Evolutionary conservation across 2,797 vertebrate species (phyloP).

Genomic region (Anguilla obscura): DNA sequence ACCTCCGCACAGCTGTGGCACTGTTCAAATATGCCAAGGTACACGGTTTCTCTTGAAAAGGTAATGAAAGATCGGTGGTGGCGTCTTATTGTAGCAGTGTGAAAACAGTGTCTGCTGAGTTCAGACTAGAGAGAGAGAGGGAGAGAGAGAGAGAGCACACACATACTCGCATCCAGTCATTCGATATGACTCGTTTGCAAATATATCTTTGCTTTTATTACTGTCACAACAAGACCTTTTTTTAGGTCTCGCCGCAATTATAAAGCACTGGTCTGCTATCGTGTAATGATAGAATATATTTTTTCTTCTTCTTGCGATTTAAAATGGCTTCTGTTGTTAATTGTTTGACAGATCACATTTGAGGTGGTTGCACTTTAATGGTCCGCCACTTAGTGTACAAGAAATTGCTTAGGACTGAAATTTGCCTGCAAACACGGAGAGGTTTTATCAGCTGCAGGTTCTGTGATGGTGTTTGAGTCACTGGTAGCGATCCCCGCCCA

Average conservation of each 20-base stretch:
- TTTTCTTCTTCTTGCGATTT: neutral
- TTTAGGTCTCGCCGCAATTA: neutral
- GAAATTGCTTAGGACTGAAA: conserved; percentile 73
- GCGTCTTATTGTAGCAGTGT: neutral
- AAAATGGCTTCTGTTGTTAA: conserved; percentile 65
- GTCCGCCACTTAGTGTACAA: conserved; percentile 76
- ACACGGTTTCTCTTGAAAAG: neutral
- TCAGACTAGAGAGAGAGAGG: neutral
- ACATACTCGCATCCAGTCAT: neutral
- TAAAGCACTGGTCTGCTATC: neutral
- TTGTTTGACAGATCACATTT: conserved; percentile 76
- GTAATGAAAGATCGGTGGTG: neutral
- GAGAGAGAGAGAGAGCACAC: neutral
- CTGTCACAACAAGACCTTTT: neutral
- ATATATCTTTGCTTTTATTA: neutral
- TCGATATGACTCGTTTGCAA: neutral
- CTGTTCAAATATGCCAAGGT: neutral
- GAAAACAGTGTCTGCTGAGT: neutral
- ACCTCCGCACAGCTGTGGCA: neutral
- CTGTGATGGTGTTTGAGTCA: neutral
- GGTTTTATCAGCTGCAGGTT: conserved; percentile 46
- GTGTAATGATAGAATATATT: neutral
- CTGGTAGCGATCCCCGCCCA: conserved; percentile 3
- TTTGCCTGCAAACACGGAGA: conserved; percentile 60
- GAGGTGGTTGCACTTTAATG: conserved; percentile 75